These are phyloP conservation scores for Equus przewalskii DNA, from an alignment of 2,113 vertebrate species.

Conservation along the genomic window DNA sequence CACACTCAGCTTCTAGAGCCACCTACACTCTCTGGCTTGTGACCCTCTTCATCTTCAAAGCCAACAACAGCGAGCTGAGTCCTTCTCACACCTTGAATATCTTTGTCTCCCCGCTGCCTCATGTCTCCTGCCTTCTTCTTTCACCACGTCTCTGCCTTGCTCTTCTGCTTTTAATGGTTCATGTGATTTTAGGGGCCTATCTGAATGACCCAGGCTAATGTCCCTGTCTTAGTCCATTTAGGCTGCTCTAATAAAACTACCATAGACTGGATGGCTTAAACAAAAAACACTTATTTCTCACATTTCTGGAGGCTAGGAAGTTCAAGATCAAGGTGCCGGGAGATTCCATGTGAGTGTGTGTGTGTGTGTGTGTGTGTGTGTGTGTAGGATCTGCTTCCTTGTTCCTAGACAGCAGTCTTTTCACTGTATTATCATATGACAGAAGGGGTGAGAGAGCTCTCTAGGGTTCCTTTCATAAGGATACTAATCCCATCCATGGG, in stretches of 20 bases:
- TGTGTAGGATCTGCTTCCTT: not conserved
- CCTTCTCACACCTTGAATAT: not conserved
- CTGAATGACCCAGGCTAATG: not conserved
- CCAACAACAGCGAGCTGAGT: not conserved
- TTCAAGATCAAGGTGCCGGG: not conserved
- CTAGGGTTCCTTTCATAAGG: not conserved
- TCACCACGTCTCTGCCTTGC: not conserved
- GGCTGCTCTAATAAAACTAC: not conserved
- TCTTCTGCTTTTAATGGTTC: not conserved
- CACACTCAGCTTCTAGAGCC: constrained; percentile 6
- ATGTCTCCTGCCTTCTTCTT: not conserved
- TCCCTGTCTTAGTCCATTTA: not conserved
- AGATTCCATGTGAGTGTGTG: not conserved
- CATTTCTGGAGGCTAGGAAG: not conserved
- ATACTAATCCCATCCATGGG: not conserved
- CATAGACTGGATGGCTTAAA: not conserved
- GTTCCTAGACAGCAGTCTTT: not conserved
- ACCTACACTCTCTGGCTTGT: not conserved
- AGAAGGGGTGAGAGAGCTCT: not conserved
- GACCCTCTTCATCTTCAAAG: not conserved
- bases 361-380: too few relatives aligned
- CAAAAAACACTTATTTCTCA: not conserved
- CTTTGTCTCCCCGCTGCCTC: not conserved
- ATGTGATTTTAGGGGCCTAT: not conserved
- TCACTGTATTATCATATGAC: not conserved